Base-by-base conservation (phyloP, 2,888 invertebrate species). In the Saturnia japonica region DNA sequence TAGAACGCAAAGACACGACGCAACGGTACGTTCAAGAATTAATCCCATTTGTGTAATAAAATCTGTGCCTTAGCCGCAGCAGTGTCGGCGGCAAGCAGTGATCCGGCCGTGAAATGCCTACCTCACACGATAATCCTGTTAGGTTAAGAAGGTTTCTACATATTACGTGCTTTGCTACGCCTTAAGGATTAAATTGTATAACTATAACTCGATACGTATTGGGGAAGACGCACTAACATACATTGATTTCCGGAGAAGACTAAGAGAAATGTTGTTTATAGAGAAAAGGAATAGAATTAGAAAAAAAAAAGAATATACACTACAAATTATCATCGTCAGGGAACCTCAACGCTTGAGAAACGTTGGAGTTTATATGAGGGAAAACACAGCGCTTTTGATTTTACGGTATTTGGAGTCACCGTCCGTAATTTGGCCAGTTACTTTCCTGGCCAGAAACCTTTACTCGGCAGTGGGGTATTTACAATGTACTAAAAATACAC, bases 91-190 rank as follows among this genome's bases (percentile, higher is more conserved):
- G 89, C 87, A 88, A 87, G 87, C 88, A 88, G 88, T 91, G 92
- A 94, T 94, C 94, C 94, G 95, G 90, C 94, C 94, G 94, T 94
- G 94, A 93, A 92, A 92, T 92, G 93, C 94, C 91, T 91, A 90
- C 95, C 94, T 95, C 94, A 89, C 93, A 78, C 95, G 95, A 95
- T 95, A 95, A 95, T 95, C 95, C 95, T 95, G 95, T 95, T 95
- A 95, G 95, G 95, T 95, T 95, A 95, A 95, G 95, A 95, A 95
- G 95, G 95, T 95, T 95, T 95, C 95, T 95, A 95, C 95, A 95
- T 95, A 95, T 95, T 95, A 95, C 94, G 94, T 95, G 95, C 95
- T 95, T 95, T 95, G 95, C 93, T 93, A 90, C 95, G 95, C 95
- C 95, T 95, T 95, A 95, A 94, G 95, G 95, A 95, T 95, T 95